A percentile compares a stretch with the other conserved stretches of the same genome.
These are phyloP conservation scores for Yponomeuta malinellus DNA, from an alignment of 2,888 invertebrate genomes.

Conservation along the genomic window DNA sequence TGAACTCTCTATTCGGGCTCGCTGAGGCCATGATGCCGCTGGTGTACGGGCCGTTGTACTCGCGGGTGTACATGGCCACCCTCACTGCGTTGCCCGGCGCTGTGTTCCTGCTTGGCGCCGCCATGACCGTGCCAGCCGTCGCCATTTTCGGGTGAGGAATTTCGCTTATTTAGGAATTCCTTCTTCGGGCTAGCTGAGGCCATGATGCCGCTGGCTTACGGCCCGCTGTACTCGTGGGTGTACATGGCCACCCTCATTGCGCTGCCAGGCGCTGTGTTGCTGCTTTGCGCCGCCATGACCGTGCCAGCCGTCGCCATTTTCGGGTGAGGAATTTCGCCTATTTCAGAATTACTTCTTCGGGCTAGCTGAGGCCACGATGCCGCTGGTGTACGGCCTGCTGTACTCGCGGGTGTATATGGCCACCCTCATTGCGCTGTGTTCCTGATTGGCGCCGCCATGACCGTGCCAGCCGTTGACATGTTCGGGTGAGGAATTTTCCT, in stretches of 20 bases:
- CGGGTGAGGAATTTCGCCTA: constrained; percentile 51
- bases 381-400: constrained; percentile 82
- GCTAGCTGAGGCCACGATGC: constrained; percentile 83
- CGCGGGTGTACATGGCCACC: constrained; percentile 81
- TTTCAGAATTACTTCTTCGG: constrained; percentile 72
- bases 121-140: constrained; percentile 80
- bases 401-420: constrained; percentile 82
- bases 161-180: constrained; percentile 29
- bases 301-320: constrained; percentile 82
- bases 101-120: constrained; percentile 81
- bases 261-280: constrained; percentile 82
- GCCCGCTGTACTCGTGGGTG: constrained; percentile 82
- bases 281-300: constrained; percentile 80
- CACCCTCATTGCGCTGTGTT: constrained; percentile 80
- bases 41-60: constrained; percentile 84
- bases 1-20: constrained; percentile 83
- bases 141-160: constrained; percentile 77
- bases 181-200: constrained; percentile 84
- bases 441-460: constrained; percentile 80
- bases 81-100: constrained; percentile 81
- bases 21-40: constrained; percentile 84
- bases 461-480: constrained; percentile 78
- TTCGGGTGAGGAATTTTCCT: constrained; percentile 22
- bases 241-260: constrained; percentile 81
- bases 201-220: constrained; percentile 82